These are phyloP conservation scores for Junonia oenone DNA, from an alignment of 2,888 invertebrate genomes.

Conservation along the genomic window DNA sequence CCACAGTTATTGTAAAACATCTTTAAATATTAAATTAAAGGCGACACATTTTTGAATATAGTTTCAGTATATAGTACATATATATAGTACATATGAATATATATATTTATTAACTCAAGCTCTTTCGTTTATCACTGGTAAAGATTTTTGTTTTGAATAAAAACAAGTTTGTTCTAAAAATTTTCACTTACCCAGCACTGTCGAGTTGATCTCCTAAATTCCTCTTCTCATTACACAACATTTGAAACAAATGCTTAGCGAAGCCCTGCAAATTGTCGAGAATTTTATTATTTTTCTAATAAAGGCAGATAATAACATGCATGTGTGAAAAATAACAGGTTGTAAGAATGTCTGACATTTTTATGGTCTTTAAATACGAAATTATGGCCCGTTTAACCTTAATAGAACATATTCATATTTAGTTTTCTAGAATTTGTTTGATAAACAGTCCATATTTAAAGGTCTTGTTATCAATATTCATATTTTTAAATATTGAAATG, in stretches of 20 bases:
- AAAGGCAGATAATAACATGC: neutral
- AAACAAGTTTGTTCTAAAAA: neutral
- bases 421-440: neutral
- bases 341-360: neutral
- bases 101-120: too few relatives aligned
- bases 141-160: too few relatives aligned
- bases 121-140: too few relatives aligned
- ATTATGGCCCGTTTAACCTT: neutral
- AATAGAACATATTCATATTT: neutral
- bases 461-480: neutral
- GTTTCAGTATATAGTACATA: too few relatives aligned
- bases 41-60: too few relatives aligned
- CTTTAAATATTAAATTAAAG: too few relatives aligned
- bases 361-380: conserved; percentile 5
- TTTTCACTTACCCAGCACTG: conserved; percentile 31
- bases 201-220: conserved; percentile 46
- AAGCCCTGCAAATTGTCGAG: conserved; percentile 57
- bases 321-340: conserved; percentile 11
- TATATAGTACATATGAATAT: too few relatives aligned
- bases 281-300: too few relatives aligned
- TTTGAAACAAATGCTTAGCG: conserved; percentile 59
- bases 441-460: neutral
- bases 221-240: conserved; percentile 57
- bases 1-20: too few relatives aligned
- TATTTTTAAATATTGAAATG: too few relatives aligned